phyloP scores from a whole-genome alignment of 2,888 invertebrate species.

The Didymodactylos carnosus region DNA sequence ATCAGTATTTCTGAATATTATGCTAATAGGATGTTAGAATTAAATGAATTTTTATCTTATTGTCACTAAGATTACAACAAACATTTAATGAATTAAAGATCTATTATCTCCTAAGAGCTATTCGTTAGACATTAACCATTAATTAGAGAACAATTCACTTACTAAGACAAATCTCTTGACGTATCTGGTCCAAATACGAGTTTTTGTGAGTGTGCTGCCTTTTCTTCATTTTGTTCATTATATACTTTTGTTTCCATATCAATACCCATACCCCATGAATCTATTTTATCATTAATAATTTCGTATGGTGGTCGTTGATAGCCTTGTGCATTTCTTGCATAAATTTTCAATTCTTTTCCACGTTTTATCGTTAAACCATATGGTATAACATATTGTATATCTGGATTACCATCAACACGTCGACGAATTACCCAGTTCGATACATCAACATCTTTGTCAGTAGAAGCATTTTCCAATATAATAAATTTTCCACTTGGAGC shows the following conservation, averaged over 20 bases:
- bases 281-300: slow-evolving; percentile 25
- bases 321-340: slow-evolving; percentile 21
- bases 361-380: not conserved
- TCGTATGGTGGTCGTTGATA: slow-evolving; percentile 14
- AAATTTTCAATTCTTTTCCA: slow-evolving; percentile 20
- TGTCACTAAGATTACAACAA: too few species aligned
- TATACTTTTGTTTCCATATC: slow-evolving; percentile 35
- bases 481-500: slow-evolving; percentile 25
- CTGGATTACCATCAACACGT: not conserved
- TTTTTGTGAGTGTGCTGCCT: slow-evolving; percentile 38
- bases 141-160: too few species aligned
- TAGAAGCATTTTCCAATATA: slow-evolving; percentile 24
- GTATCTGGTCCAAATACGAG: slow-evolving; percentile 27
- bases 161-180: not conserved
- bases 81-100: too few species aligned
- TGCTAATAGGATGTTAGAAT: too few species aligned
- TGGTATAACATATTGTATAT: not conserved
- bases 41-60: too few species aligned
- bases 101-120: too few species aligned
- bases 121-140: too few species aligned
- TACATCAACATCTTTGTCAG: slow-evolving; percentile 18
- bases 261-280: slow-evolving; percentile 36
- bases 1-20: too few species aligned
- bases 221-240: slow-evolving; percentile 37
- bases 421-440: not conserved